Percentiles rank a stretch among this genome's conserved stretches.
These are phyloP conservation scores for Campylomormyrus numenius DNA, from an alignment of 2,113 vertebrate species.

Conservation along the genomic window DNA sequence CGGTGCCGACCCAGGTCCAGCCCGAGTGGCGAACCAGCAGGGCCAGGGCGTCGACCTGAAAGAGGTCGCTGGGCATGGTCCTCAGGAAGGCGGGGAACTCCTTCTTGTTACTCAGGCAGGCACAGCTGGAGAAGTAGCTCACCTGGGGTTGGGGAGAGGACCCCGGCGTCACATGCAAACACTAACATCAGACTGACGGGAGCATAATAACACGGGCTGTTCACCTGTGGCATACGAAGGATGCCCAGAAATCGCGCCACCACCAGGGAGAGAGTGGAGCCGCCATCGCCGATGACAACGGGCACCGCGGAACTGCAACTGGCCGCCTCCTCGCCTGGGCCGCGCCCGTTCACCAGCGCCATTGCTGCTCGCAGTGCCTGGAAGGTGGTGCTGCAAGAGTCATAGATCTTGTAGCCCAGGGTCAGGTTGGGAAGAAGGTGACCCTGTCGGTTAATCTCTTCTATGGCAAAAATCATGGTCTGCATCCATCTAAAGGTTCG, in stretches of 20 bases:
- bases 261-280: slow-evolving; percentile 66
- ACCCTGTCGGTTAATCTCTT: slow-evolving; percentile 59
- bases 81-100: slow-evolving; percentile 65
- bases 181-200: background rate
- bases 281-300: slow-evolving; percentile 64
- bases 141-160: slow-evolving; percentile 43
- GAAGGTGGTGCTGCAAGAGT: slow-evolving; percentile 60
- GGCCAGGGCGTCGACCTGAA: slow-evolving; percentile 62
- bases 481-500: slow-evolving; percentile 67
- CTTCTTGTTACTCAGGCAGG: slow-evolving; percentile 64
- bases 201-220: background rate
- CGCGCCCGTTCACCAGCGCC: slow-evolving; percentile 48
- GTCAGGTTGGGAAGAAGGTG: slow-evolving; percentile 57
- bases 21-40: slow-evolving; percentile 65
- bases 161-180: background rate
- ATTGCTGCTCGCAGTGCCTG: slow-evolving; percentile 56
- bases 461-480: slow-evolving; percentile 68
- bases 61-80: slow-evolving; percentile 68
- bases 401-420: slow-evolving; percentile 65
- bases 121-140: slow-evolving; percentile 70
- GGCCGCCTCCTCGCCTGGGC: slow-evolving; percentile 8
- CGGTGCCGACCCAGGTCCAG: slow-evolving; percentile 68
- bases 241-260: slow-evolving; percentile 61
- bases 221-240: slow-evolving; percentile 65
- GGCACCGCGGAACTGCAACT: slow-evolving; percentile 44